Conservation (phyloP, 2,888 invertebrate species). For the Drosophila fulvimacula region DNA sequence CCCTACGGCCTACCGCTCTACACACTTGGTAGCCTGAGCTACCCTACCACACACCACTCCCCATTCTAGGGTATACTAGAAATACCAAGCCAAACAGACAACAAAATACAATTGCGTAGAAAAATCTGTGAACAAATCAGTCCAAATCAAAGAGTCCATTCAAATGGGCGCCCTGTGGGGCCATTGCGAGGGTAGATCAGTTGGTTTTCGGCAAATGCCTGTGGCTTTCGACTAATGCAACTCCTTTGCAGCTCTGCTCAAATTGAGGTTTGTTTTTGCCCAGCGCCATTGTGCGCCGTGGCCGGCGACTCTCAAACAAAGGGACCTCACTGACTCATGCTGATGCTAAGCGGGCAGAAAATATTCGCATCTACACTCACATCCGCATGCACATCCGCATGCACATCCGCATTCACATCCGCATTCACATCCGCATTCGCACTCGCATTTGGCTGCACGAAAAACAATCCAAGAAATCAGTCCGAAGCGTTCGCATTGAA, state of each 20-base stretch:
- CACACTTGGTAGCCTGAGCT: neutral
- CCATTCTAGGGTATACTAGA: neutral
- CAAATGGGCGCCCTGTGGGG: neutral
- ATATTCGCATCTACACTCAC: neutral
- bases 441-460: conserved; percentile 6
- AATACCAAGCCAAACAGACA: neutral
- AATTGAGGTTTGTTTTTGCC: conserved; percentile 51
- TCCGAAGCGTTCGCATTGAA: conserved; percentile 21
- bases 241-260: conserved; percentile 17
- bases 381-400: conserved; percentile 1
- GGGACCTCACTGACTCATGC: conserved; percentile 20
- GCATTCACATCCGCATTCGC: neutral
- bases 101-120: neutral
- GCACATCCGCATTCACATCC: conserved; percentile 1
- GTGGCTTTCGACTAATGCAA: conserved; percentile 5
- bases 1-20: too few relatives aligned
- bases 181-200: neutral
- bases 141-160: conserved; percentile 8
- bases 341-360: conserved; percentile 1
- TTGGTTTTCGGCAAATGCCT: conserved; percentile 5
- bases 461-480: conserved; percentile 52
- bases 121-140: neutral
- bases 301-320: conserved; percentile 30
- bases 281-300: conserved; percentile 34
- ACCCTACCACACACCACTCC: neutral